Base-by-base conservation (phyloP, 1,140 invertebrate species). In the Cecropterus lyciades region DNA sequence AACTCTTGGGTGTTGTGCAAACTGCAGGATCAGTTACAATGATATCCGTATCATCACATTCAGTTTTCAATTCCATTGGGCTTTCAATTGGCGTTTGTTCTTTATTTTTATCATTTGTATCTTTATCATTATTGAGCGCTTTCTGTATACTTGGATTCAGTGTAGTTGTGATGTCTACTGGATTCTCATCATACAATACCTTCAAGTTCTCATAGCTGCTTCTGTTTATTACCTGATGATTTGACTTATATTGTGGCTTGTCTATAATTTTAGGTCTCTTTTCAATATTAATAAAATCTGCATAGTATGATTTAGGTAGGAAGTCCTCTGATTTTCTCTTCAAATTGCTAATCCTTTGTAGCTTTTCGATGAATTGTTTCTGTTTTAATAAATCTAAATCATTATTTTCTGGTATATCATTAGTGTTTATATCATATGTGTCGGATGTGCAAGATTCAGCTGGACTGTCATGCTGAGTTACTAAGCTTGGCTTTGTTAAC, bases 281-380 rank as follows among this genome's bases (percentile, higher is more conserved):
- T 57, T 92, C 92, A 43, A 80, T 63, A 48, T 84, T 87, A 5
- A 80, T 46, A 49, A 85, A 51, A 45, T 88, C 84, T 40, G 81
- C 68, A 67, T 85, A 90, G 64, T 85, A 90, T 48, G 84, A 90
- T 65, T 89, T 92, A 67, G 87, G 85, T n/a, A 91, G 59, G 51
- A 88, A 85, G 60, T 92, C 89, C 64, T 92, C 89, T 48, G 90
- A 92, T 82, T 92, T 93, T 67, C 92, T 84, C 75, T 93, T 93
- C 14, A 92, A 76, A 43, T 80, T 84, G 70, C 82, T 92, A 48
- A 92, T 73, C 69, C 82, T 87, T 67, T 92, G 89, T 43, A 93
- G 63, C 76, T 87, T 88, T 69, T 92, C 88, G 55, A 92, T 84
- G 55, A 92, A 85, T 64, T 92, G 77, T 62, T 80, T 85, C 69